Percentiles rank a stretch among this genome's conserved stretches.
Conservation (phyloP, 2,888 invertebrate genomes). For the Pheosia gnoma region DNA sequence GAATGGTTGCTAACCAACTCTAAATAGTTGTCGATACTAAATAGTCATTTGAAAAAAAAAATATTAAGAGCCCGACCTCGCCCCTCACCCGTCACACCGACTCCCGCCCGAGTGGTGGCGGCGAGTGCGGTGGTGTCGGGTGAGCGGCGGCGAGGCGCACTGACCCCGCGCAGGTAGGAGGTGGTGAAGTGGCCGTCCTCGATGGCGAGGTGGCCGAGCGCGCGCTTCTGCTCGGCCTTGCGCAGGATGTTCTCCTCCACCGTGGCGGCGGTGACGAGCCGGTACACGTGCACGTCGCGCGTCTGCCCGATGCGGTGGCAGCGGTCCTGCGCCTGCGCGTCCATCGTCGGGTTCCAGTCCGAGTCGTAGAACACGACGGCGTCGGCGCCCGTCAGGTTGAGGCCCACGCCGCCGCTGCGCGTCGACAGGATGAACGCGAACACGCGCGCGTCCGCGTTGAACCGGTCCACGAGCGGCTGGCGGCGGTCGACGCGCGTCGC, state of each 20-base stretch:
- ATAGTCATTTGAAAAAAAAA: no score
- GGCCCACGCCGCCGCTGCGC: constrained; percentile 98
- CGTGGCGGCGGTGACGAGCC: constrained; percentile 97
- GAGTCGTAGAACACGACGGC: constrained; percentile 99
- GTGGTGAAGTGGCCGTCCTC: constrained; percentile 99
- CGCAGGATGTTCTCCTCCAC: constrained; percentile 99
- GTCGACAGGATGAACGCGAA: constrained; percentile 99
- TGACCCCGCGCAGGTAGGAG: constrained; percentile 92
- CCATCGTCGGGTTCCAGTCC: constrained; percentile 99
- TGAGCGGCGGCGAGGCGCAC: background rate
- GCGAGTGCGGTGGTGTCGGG: background rate
- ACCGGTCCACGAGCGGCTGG: constrained; percentile 98
- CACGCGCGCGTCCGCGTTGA: constrained; percentile 96
- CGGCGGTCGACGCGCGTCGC: constrained; percentile 97
- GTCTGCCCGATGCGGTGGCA: constrained; percentile 99
- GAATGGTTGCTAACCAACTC: no score
- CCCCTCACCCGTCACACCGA: no score
- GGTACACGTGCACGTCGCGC: constrained; percentile 98
- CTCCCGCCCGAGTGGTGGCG: no score
- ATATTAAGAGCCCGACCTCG: no score
- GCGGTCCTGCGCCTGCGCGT: constrained; percentile 96
- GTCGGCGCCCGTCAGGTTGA: constrained; percentile 99
- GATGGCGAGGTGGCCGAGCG: constrained; percentile 98
- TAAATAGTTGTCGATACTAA: no score
- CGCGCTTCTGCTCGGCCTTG: constrained; percentile 98